Evolutionary conservation across 2,797 vertebrate species (phyloP), one percentile per base, ranked within the genome.

Genomic region (Pipistrellus nathusii): DNA sequence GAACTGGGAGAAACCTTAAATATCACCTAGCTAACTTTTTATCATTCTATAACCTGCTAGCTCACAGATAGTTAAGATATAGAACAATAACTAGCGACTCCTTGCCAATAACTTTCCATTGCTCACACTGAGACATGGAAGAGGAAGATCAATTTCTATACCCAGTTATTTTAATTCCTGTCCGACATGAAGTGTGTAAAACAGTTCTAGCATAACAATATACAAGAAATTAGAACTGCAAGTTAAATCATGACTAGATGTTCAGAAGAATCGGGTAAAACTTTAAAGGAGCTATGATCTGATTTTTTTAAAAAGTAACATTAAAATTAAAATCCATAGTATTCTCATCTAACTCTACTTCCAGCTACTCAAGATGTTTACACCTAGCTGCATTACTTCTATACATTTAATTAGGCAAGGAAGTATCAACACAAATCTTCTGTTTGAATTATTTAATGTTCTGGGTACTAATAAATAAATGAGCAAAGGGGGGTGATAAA

Each of bases 381-480:
- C 21, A 10, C 76, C 17, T 59, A 64, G 55, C 13, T 53, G 68
- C 7, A 81, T 78, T 64, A 82, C 25, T 75, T 85, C 13, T 90
- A 38, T 32, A 87, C 64, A 80, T 71, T 88, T 93, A 90, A 90
- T 21, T 15, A 93, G 78, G 13, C 10, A 88, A 92, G 20, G 15
- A 95, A 86, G 17, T 53, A 71, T 72, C 53, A 80, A 90, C 18
- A 76, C 41, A 77, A 68, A 90, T 81, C 81, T 81, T 88, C 71
- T 57, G 23, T 73, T 35, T 82, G 59, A 71, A 85, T 53, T 89
- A 78, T 68, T 44, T 53, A 53, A 72, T 51, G n/a, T 76, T 78
- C 84, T 38, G 30, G 7, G 38, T 81, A 55, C 20, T 87, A 66
- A 71, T 87, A 93, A 91, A 78, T 44, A 83, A 59, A 89, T 73